Conservation (phyloP, 2,113 vertebrate genomes). For the Microtus oregoni region DNA sequence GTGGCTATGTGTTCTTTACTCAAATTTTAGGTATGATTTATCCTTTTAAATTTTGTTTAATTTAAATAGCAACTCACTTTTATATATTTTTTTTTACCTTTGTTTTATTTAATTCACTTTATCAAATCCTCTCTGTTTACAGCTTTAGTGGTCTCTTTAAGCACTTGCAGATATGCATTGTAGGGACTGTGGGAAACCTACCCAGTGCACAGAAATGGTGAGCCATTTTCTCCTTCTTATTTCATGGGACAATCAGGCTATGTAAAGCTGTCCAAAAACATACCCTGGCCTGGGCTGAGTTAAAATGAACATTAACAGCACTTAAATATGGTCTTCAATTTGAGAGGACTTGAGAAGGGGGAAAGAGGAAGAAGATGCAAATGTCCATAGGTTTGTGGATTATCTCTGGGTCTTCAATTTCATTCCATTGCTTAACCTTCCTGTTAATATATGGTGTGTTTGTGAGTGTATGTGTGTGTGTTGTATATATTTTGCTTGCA, state of each 20-base stretch:
- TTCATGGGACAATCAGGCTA: background rate
- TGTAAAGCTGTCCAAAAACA: background rate
- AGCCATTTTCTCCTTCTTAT: background rate
- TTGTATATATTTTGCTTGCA: background rate
- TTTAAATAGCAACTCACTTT: too few species aligned
- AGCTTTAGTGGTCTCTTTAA: background rate
- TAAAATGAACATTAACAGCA: background rate
- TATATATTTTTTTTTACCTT: too few species aligned
- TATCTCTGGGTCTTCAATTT: background rate
- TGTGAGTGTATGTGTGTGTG: background rate
- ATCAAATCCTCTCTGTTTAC: background rate
- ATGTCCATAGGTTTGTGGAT: background rate
- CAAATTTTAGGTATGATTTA: too few species aligned
- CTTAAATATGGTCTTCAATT: background rate
- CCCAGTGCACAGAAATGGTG: background rate
- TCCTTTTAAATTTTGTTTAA: too few species aligned
- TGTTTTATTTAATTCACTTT: too few species aligned
- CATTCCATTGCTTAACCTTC: background rate
- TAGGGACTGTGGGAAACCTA: background rate
- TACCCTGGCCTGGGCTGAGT: background rate
- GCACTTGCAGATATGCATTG: background rate
- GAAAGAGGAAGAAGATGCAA: background rate
- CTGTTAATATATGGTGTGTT: background rate
- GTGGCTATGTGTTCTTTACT: too few species aligned
- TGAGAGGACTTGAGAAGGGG: background rate